A percentile compares a stretch with the other conserved stretches of the same genome.
These are phyloP conservation scores for Aspidoscelis tigris DNA, from an alignment of 2,113 vertebrate species.

Conservation along the genomic window DNA sequence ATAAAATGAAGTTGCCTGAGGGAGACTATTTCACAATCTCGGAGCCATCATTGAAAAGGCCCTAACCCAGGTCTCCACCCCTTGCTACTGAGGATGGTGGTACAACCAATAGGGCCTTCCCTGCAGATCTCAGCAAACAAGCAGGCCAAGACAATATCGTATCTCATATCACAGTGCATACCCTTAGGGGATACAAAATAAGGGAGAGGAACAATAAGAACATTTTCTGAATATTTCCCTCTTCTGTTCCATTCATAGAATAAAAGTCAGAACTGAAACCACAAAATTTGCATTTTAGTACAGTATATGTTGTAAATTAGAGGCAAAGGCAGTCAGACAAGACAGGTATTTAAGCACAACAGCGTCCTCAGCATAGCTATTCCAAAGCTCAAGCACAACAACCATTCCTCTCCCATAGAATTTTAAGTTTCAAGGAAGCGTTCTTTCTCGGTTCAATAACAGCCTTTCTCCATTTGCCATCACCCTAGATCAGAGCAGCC, in stretches of 20 bases:
- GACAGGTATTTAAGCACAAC: constrained; percentile 41
- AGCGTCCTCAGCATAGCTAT: constrained; percentile 66
- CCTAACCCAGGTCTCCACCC: too few relatives aligned
- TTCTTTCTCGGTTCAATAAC: constrained; percentile 69
- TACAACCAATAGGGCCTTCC: too few relatives aligned
- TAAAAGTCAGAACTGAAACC: neutral
- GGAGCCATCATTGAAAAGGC: too few relatives aligned
- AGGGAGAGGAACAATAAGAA: neutral
- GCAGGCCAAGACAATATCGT: too few relatives aligned
- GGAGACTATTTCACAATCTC: too few relatives aligned
- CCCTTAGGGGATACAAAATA: neutral
- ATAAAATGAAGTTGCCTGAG: too few relatives aligned
- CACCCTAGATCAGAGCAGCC: constrained; percentile 70
- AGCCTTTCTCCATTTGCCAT: constrained; percentile 76
- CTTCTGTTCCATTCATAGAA: neutral
- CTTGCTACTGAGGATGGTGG: too few relatives aligned
- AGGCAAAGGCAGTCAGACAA: constrained; percentile 38
- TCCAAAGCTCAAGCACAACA: constrained; percentile 40
- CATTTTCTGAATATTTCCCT: neutral
- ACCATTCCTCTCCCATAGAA: constrained; percentile 54
- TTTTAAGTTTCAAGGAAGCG: constrained; percentile 69
- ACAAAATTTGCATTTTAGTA: neutral
- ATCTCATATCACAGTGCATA: too few relatives aligned
- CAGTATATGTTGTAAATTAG: neutral
- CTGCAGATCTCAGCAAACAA: too few relatives aligned